Evolutionary conservation across 2,113 vertebrate genomes (phyloP).

Genomic region (Felis chaus): DNA sequence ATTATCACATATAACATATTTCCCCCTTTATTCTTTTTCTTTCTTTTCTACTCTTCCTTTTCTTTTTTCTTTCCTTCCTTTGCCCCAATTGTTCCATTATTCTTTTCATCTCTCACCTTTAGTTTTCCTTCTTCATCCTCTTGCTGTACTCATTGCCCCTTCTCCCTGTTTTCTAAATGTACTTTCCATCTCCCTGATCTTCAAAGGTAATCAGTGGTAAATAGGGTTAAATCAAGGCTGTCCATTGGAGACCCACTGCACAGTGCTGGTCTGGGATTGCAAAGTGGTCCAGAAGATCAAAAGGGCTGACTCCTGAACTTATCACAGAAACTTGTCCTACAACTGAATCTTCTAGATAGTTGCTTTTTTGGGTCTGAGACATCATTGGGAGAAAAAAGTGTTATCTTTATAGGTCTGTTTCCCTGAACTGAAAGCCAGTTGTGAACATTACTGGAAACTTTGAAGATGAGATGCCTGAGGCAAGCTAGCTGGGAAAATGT

Average conservation of each 20-base stretch:
- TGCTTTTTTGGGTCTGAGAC: conserved; percentile 66
- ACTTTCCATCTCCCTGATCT: neutral
- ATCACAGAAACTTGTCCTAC: conserved; percentile 65
- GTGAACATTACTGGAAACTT: conserved; percentile 79
- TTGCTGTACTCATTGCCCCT: neutral
- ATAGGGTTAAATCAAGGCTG: neutral
- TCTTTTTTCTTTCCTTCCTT: neutral
- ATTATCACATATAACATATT: neutral
- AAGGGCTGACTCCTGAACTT: neutral
- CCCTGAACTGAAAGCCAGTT: conserved; percentile 79
- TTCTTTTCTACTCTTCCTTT: neutral
- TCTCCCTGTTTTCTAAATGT: neutral
- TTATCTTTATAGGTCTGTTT: conserved; percentile 71
- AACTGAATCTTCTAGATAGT: conserved; percentile 74
- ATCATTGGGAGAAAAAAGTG: conserved; percentile 56
- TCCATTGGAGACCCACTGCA: neutral
- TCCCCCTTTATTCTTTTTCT: neutral
- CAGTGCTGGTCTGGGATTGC: neutral
- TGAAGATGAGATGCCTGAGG: conserved; percentile 77
- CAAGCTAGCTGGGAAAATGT: conserved; percentile 77
- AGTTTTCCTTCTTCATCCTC: neutral
- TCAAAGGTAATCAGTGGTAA: neutral
- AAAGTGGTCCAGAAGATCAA: neutral
- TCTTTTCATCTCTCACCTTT: neutral
- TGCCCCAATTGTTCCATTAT: neutral